Evolutionary conservation across 2,797 vertebrate genomes (phyloP), one percentile per base, ranked within the genome.

Genomic region (Pseudocheirus occidentalis): DNA sequence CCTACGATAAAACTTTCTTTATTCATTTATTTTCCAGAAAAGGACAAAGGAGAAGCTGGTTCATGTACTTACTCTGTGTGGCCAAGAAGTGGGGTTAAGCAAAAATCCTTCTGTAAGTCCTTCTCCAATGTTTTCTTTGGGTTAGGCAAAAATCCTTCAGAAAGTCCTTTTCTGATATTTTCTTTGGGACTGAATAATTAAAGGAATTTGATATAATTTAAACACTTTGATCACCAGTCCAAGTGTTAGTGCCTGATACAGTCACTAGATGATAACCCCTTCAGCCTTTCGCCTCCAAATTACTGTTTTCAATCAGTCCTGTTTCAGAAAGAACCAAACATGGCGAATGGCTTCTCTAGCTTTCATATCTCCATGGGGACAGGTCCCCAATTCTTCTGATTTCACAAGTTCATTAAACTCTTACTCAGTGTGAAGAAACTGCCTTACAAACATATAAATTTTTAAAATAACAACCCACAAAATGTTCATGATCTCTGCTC

Each of bases 21-120:
- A 18, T 95, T 29, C 97, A 94, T 98, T 97, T 98, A 92, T 97
- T 96, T 95, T 96, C 31, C 97, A 99, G 99, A 99, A 99, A 98
- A 99, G 99, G 97, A 99, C 99, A 90, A 99, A 99, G 98, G 99
- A 99, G 98, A 99, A 99, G 98, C 98, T 99, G 97, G 99, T 99
- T 66, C 99, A 99, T 0, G 99, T 99, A 93, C 99, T 99, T 96
- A 99, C 99, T 94, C 99, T 99, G 0, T 99, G 99, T 96, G 99
- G 99, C 97, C 99, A 99, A 98, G 99, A 99, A 98, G 99, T 99
- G 92, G 99, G 99, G 96, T 99, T 99, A 95, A 99, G 99, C 97
- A 99, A 99, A 99, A 99, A 99, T 95, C 99, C 99, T 92, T 99
- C 99, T 55, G 99, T 99, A 98, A 99, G 99, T 98, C 93, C 92